A percentile compares a stretch with the other conserved stretches of the same genome.
Evolutionary conservation across 2,888 invertebrate species (phyloP).

Genomic region (Mythimna lalbum): DNA sequence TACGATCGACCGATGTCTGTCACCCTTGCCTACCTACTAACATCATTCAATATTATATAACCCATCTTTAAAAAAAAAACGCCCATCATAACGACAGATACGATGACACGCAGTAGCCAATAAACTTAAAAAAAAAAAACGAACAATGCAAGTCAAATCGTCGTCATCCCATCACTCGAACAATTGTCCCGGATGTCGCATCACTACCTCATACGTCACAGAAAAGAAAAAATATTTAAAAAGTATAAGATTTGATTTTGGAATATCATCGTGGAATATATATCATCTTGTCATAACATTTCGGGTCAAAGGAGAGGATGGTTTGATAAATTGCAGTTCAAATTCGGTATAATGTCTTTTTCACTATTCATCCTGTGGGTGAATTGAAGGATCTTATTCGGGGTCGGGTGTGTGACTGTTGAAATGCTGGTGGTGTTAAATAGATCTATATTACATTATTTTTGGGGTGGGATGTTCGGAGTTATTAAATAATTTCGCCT

Average conservation of each 20-base stretch:
- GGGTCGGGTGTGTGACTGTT: slow-evolving; percentile 70
- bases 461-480: too few relatives aligned
- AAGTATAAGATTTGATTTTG: slow-evolving; percentile 77
- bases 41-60: slow-evolving; percentile 3
- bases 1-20: too few relatives aligned
- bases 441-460: slow-evolving; percentile 61
- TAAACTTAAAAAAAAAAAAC: slow-evolving; percentile 59
- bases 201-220: slow-evolving; percentile 74
- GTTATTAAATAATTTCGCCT: too few relatives aligned
- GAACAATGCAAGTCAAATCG: slow-evolving; percentile 74
- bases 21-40: too few relatives aligned
- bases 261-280: slow-evolving; percentile 89
- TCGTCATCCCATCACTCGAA: slow-evolving; percentile 82
- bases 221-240: slow-evolving; percentile 75
- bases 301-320: slow-evolving; percentile 88
- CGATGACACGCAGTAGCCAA: slow-evolving; percentile 77
- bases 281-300: slow-evolving; percentile 90
- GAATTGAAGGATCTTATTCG: slow-evolving; percentile 81
- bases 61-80: slow-evolving; percentile 40
- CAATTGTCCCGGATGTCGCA: slow-evolving; percentile 87
- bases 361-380: slow-evolving; percentile 80
- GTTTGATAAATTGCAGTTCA: slow-evolving; percentile 89
- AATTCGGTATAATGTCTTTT: slow-evolving; percentile 90
- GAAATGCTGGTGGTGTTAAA: slow-evolving; percentile 60
- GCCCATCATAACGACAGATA: slow-evolving; percentile 39